Conservation (phyloP, 2,888 invertebrate species). For the Drosophila neonasuta region DNA sequence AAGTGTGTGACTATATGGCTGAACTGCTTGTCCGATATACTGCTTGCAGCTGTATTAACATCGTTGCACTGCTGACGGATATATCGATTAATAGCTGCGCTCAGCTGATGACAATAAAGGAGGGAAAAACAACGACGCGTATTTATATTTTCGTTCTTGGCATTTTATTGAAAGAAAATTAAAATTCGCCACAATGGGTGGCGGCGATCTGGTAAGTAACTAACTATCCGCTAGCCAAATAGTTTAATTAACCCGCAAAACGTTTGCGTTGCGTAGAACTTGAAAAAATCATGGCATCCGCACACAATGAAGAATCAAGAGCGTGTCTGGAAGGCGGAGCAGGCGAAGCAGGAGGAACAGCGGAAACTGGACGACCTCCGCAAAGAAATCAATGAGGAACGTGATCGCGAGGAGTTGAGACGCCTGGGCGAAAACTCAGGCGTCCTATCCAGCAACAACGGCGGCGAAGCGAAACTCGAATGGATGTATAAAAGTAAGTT, state of each 20-base stretch:
- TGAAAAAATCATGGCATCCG: conserved; percentile 92
- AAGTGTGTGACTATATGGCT: neutral
- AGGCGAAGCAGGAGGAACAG: conserved; percentile 87
- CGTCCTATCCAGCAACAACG: conserved; percentile 82
- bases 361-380: conserved; percentile 87
- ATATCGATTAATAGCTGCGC: neutral
- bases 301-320: conserved; percentile 90
- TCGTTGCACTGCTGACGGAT: neutral
- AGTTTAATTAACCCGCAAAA: neutral
- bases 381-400: conserved; percentile 86
- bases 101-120: conserved; percentile 11
- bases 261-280: conserved; percentile 83
- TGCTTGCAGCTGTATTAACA: neutral
- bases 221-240: too few species aligned
- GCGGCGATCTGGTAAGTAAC: conserved; percentile 78
- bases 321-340: conserved; percentile 90
- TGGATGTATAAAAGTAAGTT: conserved; percentile 92
- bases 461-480: conserved; percentile 85
- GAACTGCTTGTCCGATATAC: neutral
- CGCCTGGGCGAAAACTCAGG: conserved; percentile 84
- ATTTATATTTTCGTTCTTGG: conserved; percentile 9
- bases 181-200: conserved; percentile 70
- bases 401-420: conserved; percentile 86
- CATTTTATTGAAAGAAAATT: neutral
- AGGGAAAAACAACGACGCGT: conserved; percentile 34